Base-by-base conservation (phyloP, 2,113 vertebrate genomes). In the Hypomesus transpacificus region DNA sequence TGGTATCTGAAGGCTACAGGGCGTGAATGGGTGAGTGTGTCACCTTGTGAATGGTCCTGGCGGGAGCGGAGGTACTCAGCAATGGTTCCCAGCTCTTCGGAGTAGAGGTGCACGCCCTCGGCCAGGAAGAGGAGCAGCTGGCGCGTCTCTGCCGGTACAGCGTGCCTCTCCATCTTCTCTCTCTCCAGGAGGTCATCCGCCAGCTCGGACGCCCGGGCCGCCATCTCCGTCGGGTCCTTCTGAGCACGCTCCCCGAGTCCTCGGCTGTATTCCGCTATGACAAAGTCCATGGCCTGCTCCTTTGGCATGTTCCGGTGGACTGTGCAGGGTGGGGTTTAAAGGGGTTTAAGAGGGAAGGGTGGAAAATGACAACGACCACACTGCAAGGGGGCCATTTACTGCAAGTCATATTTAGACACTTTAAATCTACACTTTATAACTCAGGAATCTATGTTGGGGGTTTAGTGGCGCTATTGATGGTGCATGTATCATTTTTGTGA, bases 261-360 rank as follows among this genome's bases (percentile, higher is more conserved):
- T 2, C 80, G 91, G 69, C 86, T 82, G 75, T 90, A 87, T 85
- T 92, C 91, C 13, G 87, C 78, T 59, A 79, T 82, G 63, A 87
- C 57, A 62, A 94, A 85, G 78, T 89, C 82, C 89, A 93, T 75
- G n/a, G 90, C 91, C 76, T 92, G 91, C 73, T 95, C 91, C 87
- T 92, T 90, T 68, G 91, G 89, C 91, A 92, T 83, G 72, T 91
- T 90, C 73, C 79, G 83, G 79, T 90, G 86, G 78, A 91, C 92
- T 89, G 79, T 53, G 75, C 70, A 84, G 31, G 62, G 80, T 76
- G 86, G 68, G 83, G 73, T 80, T 64, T 76, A 50, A 56, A 71
- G n/a, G 61, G 26, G 58, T 31, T 57, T 26, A 68, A 66, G 34
- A 51, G 52, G 62, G 52, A 75, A 70, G 64, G 13, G 54, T 28